Conservation (phyloP, 37 sponge, comb jelly and placozoan species). For the Mnemiopsis leidyi region DNA sequence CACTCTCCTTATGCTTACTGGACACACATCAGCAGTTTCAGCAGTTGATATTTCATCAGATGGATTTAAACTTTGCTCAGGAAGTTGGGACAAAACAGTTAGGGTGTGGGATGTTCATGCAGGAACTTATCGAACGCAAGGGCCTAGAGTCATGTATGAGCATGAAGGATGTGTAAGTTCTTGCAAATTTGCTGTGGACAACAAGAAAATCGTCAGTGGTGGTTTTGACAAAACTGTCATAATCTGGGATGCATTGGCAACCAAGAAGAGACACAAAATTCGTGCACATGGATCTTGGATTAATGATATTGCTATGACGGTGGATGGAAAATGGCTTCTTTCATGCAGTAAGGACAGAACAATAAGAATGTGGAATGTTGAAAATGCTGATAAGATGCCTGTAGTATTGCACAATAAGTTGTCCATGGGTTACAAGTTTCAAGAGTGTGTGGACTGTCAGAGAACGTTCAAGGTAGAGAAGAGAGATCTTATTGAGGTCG, state of each 20-base stretch:
- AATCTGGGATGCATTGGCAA: slow-evolving; percentile 62
- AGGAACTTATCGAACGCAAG: slow-evolving; percentile 67
- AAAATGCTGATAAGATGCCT: slow-evolving; percentile 39
- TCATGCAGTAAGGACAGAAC: slow-evolving; percentile 57
- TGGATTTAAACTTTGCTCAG: slow-evolving; percentile 71
- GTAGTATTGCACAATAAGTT: slow-evolving; percentile 38
- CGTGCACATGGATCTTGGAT: slow-evolving; percentile 59
- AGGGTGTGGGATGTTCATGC: slow-evolving; percentile 76
- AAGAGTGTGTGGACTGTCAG: slow-evolving; percentile 20
- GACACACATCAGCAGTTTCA: slow-evolving; percentile 51
- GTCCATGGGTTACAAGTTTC: slow-evolving; percentile 32
- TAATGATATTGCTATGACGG: slow-evolving; percentile 36
- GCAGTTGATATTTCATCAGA: slow-evolving; percentile 36
- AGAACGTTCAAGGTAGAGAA: slow-evolving; percentile 57
- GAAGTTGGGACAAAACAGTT: slow-evolving; percentile 86
- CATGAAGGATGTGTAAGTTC: slow-evolving; percentile 93
- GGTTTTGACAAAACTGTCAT: slow-evolving; percentile 38
- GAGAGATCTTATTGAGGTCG: slow-evolving; percentile 33
- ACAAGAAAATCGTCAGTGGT: slow-evolving; percentile 50
- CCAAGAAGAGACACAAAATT: slow-evolving; percentile 26
- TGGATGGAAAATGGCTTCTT: slow-evolving; percentile 19
- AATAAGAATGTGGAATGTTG: slow-evolving; percentile 58
- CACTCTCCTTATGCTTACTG: not conserved
- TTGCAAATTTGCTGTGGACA: slow-evolving; percentile 75
- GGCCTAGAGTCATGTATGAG: slow-evolving; percentile 71